Percentiles rank a stretch among this genome's conserved stretches.
phyloP scores from a whole-genome alignment of 2,113 vertebrate genomes.

The Cyanoramphus novaezelandiae region DNA sequence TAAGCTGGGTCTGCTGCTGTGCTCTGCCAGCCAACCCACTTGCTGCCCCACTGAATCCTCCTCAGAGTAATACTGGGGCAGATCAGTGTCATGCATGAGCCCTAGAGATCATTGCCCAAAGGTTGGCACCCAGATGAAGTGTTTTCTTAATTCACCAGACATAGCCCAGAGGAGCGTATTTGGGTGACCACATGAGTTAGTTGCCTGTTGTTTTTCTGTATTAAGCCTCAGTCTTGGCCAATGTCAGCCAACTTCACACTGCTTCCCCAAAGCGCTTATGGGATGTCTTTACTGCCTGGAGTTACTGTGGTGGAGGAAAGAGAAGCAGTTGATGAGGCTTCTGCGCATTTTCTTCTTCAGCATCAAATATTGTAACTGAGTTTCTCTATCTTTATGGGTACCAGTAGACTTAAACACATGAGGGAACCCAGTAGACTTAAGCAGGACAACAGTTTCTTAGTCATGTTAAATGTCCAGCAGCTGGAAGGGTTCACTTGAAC shows the following conservation, averaged over 20 bases:
- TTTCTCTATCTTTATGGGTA: neutral
- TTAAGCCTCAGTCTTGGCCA: neutral
- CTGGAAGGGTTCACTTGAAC: neutral
- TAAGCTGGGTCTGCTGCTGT: accelerated
- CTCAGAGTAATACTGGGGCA: neutral
- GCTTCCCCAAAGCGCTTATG: neutral
- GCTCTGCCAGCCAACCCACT: accelerated
- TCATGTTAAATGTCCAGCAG: neutral
- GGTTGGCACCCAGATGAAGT: neutral
- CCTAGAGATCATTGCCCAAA: neutral
- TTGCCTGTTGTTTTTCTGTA: accelerated
- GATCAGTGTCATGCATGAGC: accelerated
- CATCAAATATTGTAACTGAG: neutral
- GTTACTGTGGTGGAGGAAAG: neutral
- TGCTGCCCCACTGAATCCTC: neutral
- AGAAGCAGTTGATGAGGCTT: neutral
- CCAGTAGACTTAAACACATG: neutral
- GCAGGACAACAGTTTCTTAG: neutral
- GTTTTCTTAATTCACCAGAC: neutral
- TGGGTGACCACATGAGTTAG: accelerated
- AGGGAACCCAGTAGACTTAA: neutral
- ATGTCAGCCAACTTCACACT: neutral
- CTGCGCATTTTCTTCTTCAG: neutral
- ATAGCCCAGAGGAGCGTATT: neutral
- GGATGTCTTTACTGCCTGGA: neutral